phyloP scores from a whole-genome alignment of 1,140 invertebrate species.

The Paraescarpia echinospica region DNA sequence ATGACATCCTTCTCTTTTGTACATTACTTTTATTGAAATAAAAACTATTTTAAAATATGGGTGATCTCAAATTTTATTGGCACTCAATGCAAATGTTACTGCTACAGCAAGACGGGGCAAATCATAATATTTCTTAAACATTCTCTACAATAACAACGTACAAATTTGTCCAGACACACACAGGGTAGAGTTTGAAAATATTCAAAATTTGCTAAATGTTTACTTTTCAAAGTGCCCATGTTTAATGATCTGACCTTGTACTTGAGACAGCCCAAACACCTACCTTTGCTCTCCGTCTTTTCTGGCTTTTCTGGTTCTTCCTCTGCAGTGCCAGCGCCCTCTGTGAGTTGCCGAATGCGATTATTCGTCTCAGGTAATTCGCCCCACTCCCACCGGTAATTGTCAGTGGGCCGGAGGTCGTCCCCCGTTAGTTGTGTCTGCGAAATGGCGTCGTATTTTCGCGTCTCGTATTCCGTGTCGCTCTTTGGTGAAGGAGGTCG shows the following conservation, averaged over 20 bases:
- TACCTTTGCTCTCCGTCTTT: neutral
- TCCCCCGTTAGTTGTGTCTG: constrained; percentile 60
- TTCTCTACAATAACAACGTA: neutral
- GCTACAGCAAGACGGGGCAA: neutral
- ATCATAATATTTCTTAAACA: neutral
- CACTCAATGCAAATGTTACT: neutral
- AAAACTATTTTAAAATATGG: too few relatives aligned
- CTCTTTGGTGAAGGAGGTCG: constrained; percentile 83
- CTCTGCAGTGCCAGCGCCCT: neutral
- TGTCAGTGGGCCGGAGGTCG: constrained; percentile 54
- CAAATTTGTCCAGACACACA: neutral
- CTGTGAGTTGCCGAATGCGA: neutral
- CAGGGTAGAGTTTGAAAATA: too few relatives aligned
- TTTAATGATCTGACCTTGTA: too few relatives aligned
- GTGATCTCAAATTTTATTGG: neutral
- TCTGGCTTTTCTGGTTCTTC: neutral
- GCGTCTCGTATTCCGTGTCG: constrained; percentile 86
- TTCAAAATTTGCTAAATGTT: too few relatives aligned
- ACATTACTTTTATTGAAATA: too few relatives aligned
- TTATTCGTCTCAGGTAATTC: constrained; percentile 71
- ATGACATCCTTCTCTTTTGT: too few relatives aligned
- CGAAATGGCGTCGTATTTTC: constrained; percentile 48
- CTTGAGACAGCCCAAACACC: neutral
- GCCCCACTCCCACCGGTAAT: constrained; percentile 92
- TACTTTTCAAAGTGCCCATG: too few relatives aligned